Base-by-base conservation (phyloP, 2,888 invertebrate genomes). In the Bellardia pandia region DNA sequence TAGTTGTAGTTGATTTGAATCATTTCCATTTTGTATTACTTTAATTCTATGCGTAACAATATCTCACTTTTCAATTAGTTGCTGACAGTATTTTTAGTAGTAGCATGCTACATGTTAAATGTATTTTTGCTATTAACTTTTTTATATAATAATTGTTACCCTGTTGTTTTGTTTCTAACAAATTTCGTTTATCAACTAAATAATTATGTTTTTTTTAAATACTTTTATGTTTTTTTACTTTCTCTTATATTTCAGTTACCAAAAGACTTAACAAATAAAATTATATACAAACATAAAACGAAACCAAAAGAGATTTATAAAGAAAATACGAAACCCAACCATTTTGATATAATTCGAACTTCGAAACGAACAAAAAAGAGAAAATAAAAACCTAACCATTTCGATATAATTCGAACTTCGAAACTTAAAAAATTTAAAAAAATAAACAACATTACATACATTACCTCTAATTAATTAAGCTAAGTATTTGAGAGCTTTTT, bases 191-290 rank as follows among this genome's bases (percentile, higher is more conserved):
- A n/a, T 40, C 1, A 72, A 60, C 45, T 16, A 72, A 45, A 56
- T 74, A 62, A 68, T 66, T 76, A 51, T 68, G 62, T 14, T 69
- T 76, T 69, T 76, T 80, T 87, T 62, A 84, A 56, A 78, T 40
- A 80, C 40, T 86, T 60, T 84, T 86, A 80, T 80, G 53, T 69
- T 82, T 53, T 64, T 80, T 84, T 76, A 76, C 69, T 87, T 80
- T 87, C 84, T 87, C 60, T 87, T 87, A 85, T 78, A 85, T 85
- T 87, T 87, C 87, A 87, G 87, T 87, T 87, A 81, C 80, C 87
- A 87, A 87, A 87, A 87, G 85, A 77, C 77, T 81, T 81, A 78
- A 76, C 23, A 77, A 85, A 81, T 76, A 87, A 80, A 60, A 53
- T 72, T 74, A 23, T 69, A 42, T 69, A 42, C 66, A 58, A 85